Conservation (phyloP, 1,140 invertebrate species). For the Trialeurodes vaporariorum region DNA sequence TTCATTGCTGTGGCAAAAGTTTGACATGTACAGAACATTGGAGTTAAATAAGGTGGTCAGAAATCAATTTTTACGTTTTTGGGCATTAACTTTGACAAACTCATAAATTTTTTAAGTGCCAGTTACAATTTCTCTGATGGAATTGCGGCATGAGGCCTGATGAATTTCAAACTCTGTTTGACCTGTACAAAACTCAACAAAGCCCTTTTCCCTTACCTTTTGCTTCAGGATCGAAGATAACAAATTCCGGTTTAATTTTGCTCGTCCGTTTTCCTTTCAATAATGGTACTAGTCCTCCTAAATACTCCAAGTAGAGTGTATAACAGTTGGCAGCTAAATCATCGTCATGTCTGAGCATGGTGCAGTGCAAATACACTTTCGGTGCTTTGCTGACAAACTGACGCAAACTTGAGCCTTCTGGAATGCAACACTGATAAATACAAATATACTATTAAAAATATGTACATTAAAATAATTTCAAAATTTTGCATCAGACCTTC, state of each 20-base stretch:
- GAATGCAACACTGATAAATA: slow-evolving; percentile 75
- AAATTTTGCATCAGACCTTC: too few relatives aligned
- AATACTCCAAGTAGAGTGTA: slow-evolving; percentile 90
- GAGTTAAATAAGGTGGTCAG: too few relatives aligned
- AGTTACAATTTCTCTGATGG: too few relatives aligned
- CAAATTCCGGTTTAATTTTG: slow-evolving; percentile 94
- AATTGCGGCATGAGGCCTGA: too few relatives aligned
- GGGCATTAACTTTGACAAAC: too few relatives aligned
- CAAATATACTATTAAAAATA: slow-evolving; percentile 2
- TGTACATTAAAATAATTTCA: not conserved
- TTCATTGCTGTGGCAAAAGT: too few relatives aligned
- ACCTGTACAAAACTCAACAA: too few relatives aligned
- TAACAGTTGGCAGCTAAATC: slow-evolving; percentile 59
- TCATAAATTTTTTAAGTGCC: too few relatives aligned
- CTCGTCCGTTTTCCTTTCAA: slow-evolving; percentile 91
- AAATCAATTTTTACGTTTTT: too few relatives aligned
- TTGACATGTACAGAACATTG: too few relatives aligned
- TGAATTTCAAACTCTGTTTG: too few relatives aligned
- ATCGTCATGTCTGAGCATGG: slow-evolving; percentile 88
- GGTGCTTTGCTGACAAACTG: slow-evolving; percentile 90
- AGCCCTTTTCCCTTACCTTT: too few relatives aligned
- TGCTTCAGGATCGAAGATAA: slow-evolving; percentile 90
- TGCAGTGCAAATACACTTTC: slow-evolving; percentile 79
- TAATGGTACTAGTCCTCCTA: slow-evolving; percentile 90
- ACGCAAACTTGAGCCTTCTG: slow-evolving; percentile 70